Evolutionary conservation across 2,113 vertebrate species (phyloP), one percentile per base, ranked within the genome.

Genomic region (Promerops cafer): DNA sequence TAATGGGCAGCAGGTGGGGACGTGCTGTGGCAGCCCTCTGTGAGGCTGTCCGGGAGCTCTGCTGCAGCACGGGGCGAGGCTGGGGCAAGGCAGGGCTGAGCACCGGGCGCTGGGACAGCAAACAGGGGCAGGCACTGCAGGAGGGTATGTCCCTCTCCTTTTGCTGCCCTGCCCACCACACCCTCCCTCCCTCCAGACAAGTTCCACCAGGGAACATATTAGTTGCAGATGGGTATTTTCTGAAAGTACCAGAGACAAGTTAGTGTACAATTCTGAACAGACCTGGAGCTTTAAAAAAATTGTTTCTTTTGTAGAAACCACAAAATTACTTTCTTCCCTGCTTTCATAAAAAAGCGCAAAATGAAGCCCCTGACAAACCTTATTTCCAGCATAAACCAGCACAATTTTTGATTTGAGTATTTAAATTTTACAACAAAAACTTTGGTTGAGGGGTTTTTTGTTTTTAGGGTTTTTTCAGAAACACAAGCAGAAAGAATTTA

Each of bases 1-100:
- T 88, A 94, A 90, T 85, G 0, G 4, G 20, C 35, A 91, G 79
- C 93, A 94, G 93, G 95, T 86, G 87, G 75, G 59, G 75, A 86
- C 6, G 10, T 0, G 19, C 65, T 33, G 66, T 0, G 3, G 56
- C 8, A 1, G 50, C 50, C 30, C 70, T 90, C 70, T 65, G 59
- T 87, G 63, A 39, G 39, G 21, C 79, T 77, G 90, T 50, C 83
- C 83, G 93, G 66, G 81, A 49, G 84, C 84, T 90, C 74, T 63
- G 78, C 54, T 70, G 28, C 59, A 50, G 66, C 3, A 16, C 2
- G 0, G 4, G 11, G 54, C 45, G 33, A 39, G 40, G 31, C 57
- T 39, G 65, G 47, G 65, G 56, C 23, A 54, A 35, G 37, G 30
- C 49, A 42, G 30, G 33, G 47, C 50, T 59, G 39, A 52, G 30